Evolutionary conservation across 1,140 invertebrate species (phyloP), one percentile per base, ranked within the genome.

Genomic region (Halotydeus destructor): DNA sequence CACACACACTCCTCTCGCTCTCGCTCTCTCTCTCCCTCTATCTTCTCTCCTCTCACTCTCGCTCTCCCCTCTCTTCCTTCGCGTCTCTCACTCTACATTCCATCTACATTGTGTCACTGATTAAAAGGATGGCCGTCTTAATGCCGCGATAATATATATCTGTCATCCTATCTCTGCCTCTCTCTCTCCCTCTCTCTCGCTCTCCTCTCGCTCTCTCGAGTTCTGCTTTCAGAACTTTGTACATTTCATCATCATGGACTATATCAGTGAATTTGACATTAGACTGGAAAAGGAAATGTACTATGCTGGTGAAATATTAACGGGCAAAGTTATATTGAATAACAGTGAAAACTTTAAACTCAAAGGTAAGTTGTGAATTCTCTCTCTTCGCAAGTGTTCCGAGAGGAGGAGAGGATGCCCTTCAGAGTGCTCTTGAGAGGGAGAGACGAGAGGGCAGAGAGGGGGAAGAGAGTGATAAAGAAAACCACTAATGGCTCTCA

Each of bases 261-360:
- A 76, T 61, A 76, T 80, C 43, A 65, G 69, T 44, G 74, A 76
- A 55, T 78, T 79, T 53, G 76, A 80, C 54, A 77, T 80, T 45
- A 67, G 72, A 48, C 57, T 80, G 32, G 75, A 78, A 52, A 74
- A 73, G 50, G 75, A 77, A 53, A 67, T 73, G 58, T 78, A 76
- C 58, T 78, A 79, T 55, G 74, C 77, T 25, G 77, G 77, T 0
- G 76, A 79, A 59, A 62, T 61, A 4, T 58, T 80, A 14, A 62
- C 58, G 23, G 77, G 77, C 12, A 67, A 69, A 45, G 74, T 79
- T 5, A 61, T 77, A n/a, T 59, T 78, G 28, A 68, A 77, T 52
- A 78, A 74, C 3, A 63, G 69, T 2, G 76, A 78, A 56, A 79
- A 78, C 55, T 75, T 79, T 57, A 76, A 77, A 56, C 60, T 79